These are phyloP conservation scores for Pluvianellus socialis DNA, from an alignment of 2,113 vertebrate genomes.

Conservation along the genomic window DNA sequence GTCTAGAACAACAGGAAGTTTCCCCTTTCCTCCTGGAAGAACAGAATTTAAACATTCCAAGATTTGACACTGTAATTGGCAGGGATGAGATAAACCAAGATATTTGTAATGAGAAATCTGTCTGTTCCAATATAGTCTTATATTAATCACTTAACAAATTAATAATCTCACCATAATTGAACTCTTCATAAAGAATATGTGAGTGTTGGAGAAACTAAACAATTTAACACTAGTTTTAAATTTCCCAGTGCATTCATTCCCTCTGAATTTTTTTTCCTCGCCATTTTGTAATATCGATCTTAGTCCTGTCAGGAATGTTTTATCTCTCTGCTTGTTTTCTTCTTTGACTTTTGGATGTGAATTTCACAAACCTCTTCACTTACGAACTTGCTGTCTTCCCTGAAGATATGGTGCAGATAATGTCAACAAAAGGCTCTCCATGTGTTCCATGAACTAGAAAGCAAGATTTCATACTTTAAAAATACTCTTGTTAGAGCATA, in stretches of 20 bases:
- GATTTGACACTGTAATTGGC: not conserved
- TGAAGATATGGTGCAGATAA: conserved; percentile 17
- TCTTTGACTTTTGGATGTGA: not conserved
- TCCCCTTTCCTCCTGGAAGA: not conserved
- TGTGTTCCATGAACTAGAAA: not conserved
- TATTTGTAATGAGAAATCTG: not conserved
- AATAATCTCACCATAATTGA: not conserved
- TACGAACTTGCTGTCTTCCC: not conserved
- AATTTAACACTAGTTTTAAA: not conserved
- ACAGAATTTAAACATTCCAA: not conserved
- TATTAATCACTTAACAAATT: conserved; percentile 11
- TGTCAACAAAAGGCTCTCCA: not conserved
- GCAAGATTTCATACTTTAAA: not conserved
- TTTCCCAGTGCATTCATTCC: not conserved
- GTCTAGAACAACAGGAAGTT: not conserved
- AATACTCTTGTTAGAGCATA: not conserved
- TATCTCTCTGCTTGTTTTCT: not conserved
- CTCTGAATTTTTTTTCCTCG: not conserved
- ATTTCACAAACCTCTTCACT: conserved; percentile 10
- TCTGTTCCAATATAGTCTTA: not conserved
- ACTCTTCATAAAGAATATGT: not conserved
- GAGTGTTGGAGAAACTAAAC: not conserved
- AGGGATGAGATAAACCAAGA: not conserved
- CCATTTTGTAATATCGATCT: not conserved
- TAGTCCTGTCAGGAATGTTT: not conserved